A percentile compares a stretch with the other conserved stretches of the same genome.
phyloP scores from a whole-genome alignment of 1,140 invertebrate species.

The Dendroctonus ponderosae region DNA sequence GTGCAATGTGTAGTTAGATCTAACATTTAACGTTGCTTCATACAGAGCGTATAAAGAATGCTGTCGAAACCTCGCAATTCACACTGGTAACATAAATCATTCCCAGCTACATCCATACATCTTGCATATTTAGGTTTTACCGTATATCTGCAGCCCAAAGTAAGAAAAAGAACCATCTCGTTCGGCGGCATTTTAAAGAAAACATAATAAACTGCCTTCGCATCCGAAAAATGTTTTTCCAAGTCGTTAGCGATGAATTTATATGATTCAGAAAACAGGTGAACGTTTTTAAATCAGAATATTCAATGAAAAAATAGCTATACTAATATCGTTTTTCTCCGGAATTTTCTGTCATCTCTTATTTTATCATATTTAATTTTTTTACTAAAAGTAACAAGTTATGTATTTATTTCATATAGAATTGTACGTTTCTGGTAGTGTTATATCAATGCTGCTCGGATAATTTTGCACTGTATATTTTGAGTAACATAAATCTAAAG shows the following conservation, averaged over 20 bases:
- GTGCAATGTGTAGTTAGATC: too few relatives aligned
- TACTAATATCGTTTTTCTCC: too few relatives aligned
- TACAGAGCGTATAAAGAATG: background rate
- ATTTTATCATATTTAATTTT: too few relatives aligned
- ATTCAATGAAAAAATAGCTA: conserved; percentile 8
- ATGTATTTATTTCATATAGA: too few relatives aligned
- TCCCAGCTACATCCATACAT: conserved; percentile 15
- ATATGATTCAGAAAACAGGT: conserved; percentile 20
- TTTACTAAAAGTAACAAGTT: too few relatives aligned
- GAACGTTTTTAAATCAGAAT: conserved; percentile 24
- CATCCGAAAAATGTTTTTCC: conserved; percentile 26
- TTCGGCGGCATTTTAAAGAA: conserved; percentile 8
- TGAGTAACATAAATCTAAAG: too few relatives aligned
- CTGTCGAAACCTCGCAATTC: conserved; percentile 10
- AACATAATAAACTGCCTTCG: conserved; percentile 28
- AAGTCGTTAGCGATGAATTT: conserved; percentile 27
- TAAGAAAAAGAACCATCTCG: conserved; percentile 15
- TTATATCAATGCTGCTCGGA: too few relatives aligned
- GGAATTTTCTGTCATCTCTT: too few relatives aligned
- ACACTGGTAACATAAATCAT: conserved; percentile 19
- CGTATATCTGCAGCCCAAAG: conserved; percentile 7
- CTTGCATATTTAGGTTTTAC: conserved; percentile 17
- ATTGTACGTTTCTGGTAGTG: too few relatives aligned
- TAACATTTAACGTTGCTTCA: too few relatives aligned
- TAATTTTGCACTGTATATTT: too few relatives aligned